Evolutionary conservation across 1,140 invertebrate species (phyloP).

Genomic region (Choristoneura fumiferana): DNA sequence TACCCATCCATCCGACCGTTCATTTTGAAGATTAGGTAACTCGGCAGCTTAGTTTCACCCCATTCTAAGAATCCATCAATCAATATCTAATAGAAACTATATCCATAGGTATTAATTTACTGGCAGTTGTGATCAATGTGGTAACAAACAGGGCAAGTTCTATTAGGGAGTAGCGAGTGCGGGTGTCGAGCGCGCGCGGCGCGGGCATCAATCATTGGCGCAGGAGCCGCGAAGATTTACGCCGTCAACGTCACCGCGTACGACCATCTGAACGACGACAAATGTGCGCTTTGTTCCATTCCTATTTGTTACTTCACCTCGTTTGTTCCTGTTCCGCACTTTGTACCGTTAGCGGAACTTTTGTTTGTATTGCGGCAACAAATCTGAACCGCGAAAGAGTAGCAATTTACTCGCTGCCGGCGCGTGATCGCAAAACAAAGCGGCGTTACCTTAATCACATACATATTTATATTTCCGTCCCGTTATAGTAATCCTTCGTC

Average conservation of each 20-base stretch:
- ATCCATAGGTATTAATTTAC: slow-evolving; percentile 47
- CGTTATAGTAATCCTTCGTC: slow-evolving; percentile 38
- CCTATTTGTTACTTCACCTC: slow-evolving; percentile 28
- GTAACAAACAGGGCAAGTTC: slow-evolving; percentile 39
- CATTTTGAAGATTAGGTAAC: too few species aligned
- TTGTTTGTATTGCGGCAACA: slow-evolving; percentile 37
- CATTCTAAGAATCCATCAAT: slow-evolving; percentile 39
- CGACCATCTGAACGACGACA: slow-evolving; percentile 34
- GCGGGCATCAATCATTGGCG: slow-evolving; percentile 51
- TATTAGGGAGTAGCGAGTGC: slow-evolving; percentile 38
- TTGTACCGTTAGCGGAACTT: slow-evolving; percentile 28
- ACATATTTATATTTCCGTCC: slow-evolving; percentile 44
- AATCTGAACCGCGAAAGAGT: slow-evolving; percentile 33
- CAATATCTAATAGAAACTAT: slow-evolving; percentile 42
- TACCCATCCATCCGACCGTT: too few species aligned
- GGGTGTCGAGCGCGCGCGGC: slow-evolving; percentile 41
- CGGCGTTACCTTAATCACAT: slow-evolving; percentile 38
- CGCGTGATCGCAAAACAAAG: slow-evolving; percentile 29
- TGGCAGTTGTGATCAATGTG: slow-evolving; percentile 47
- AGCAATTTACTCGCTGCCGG: slow-evolving; percentile 38
- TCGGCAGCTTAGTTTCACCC: too few species aligned
- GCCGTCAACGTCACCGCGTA: slow-evolving; percentile 23
- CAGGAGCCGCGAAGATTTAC: slow-evolving; percentile 34
- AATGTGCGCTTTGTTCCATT: slow-evolving; percentile 30
- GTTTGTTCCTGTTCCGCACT: slow-evolving; percentile 27